Base-by-base conservation (phyloP, 2,888 invertebrate genomes). In the Stratiomys singularior region DNA sequence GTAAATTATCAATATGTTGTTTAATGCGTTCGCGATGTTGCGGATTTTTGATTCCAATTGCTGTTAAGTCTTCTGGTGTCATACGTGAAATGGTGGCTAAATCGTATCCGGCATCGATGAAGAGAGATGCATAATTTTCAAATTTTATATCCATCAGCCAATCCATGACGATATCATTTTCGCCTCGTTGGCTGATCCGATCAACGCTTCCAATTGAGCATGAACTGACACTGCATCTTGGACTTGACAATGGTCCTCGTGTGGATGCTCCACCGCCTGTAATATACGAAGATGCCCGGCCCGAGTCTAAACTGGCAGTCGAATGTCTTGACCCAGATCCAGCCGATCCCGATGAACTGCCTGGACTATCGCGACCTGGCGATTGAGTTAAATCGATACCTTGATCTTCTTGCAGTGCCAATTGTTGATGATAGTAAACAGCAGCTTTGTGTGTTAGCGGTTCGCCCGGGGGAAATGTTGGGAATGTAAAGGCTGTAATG, bases 11-110 rank as follows among this genome's bases (percentile, higher is more conserved):
- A 85, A 99, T 97, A 88, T 99, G 98, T 78, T 96, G 93, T 89
- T 99, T 99, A 84, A 99, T 91, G 83, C 95, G 92, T 87, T 98
- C 98, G 82, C 99, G 91, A 88, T 99, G 98, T 86, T 96, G 95
- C 47, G 99, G 99, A 88, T 98, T 98, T 85, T 97, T 98, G 83
- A 99, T 97, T 83, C 94, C 94, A 84, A 94, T 93, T 76, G 94
- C 94, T 64, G 94, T 94, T 82, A 94, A 90, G 89, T 94, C 97
- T 88, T 99, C 98, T 0, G 99, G 99, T 15, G 99, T 99, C 97
- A 99, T 98, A 82, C 98, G 91, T n/a, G 98, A 96, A 84, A 99
- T 96, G 1, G 99, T 99, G 28, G 97, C 94, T 88, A 99, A 92
- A 89, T 99, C 99, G 87, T 99, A 99, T 47, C 99, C 99, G 15